phyloP scores from a whole-genome alignment of 1,140 invertebrate genomes.

The Rhagoletis zephyria region DNA sequence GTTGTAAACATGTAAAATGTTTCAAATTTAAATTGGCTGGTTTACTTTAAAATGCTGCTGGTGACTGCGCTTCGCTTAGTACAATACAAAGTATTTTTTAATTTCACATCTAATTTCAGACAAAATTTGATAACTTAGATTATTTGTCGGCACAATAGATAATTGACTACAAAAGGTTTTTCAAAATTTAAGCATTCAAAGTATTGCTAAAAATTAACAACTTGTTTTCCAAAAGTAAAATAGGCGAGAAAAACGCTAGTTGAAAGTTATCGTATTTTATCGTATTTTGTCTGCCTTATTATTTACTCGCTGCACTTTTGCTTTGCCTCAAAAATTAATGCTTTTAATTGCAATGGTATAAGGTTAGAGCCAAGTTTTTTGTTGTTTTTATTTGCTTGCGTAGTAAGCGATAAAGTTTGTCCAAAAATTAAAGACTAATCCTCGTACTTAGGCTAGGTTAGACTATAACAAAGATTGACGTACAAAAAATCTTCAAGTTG shows the following conservation, averaged over 20 bases:
- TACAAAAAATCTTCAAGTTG: too few species aligned
- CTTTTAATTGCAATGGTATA: not conserved
- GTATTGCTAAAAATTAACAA: not conserved
- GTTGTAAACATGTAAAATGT: too few species aligned
- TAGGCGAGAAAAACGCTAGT: not conserved
- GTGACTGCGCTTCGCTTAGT: not conserved
- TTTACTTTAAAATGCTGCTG: not conserved
- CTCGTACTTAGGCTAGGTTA: too few species aligned
- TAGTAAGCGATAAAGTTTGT: not conserved
- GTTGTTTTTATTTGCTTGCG: not conserved
- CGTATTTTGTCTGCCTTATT: conserved; percentile 9
- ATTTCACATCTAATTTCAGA: not conserved
- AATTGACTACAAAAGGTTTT: too few species aligned
- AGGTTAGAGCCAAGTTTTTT: not conserved
- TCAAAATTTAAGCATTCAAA: not conserved
- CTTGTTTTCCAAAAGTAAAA: too few species aligned
- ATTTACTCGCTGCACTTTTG: conserved; percentile 30
- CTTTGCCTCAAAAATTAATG: conserved; percentile 37
- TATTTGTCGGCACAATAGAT: not conserved
- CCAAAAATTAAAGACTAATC: too few species aligned
- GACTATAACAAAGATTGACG: too few species aligned
- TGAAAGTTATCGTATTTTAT: not conserved
- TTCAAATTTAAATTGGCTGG: not conserved
- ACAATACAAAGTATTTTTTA: not conserved
- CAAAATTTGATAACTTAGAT: conserved; percentile 26